These are phyloP conservation scores for Orientallactaga sibirica DNA, from an alignment of 2,797 vertebrate species.

Conservation along the genomic window DNA sequence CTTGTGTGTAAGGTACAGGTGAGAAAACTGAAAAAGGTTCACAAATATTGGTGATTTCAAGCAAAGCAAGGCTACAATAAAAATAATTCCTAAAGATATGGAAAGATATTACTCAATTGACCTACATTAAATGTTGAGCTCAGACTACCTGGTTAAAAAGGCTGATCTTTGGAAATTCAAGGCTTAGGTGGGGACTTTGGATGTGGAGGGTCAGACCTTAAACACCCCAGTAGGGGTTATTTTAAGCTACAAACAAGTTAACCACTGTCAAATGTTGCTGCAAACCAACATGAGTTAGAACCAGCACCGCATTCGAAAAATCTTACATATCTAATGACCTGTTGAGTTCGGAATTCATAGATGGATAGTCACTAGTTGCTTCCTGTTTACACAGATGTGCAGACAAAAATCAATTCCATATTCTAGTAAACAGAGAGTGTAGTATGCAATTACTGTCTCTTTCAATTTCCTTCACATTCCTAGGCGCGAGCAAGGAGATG, in stretches of 20 bases:
- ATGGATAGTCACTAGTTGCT: neutral
- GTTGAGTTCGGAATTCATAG: neutral
- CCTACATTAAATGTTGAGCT: neutral
- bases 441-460: conserved; percentile 14
- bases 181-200: neutral
- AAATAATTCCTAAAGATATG: neutral
- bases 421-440: neutral
- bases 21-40: neutral
- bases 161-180: neutral
- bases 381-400: conserved; percentile 4
- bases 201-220: neutral
- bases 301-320: neutral
- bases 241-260: neutral
- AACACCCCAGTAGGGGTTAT: neutral
- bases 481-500: neutral
- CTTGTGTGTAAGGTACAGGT: neutral
- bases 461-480: conserved; percentile 28
- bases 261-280: neutral
- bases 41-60: neutral
- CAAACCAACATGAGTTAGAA: neutral
- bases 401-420: neutral
- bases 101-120: neutral
- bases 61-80: neutral
- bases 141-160: neutral
- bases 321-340: neutral